Conservation (phyloP, 2,113 vertebrate genomes). For the Emydocephalus ijimae region DNA sequence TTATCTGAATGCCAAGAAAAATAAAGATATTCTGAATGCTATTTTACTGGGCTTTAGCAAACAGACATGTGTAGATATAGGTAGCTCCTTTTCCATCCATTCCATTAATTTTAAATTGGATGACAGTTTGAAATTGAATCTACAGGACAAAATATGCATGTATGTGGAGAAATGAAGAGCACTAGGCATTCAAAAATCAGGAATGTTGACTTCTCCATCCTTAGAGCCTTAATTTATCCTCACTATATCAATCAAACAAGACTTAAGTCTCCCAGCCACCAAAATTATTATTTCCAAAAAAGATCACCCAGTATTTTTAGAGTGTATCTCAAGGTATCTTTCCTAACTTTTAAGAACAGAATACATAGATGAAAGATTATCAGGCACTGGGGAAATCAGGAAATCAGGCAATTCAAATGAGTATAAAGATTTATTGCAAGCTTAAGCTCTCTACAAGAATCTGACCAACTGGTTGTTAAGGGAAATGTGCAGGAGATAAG, state of each 20-base stretch:
- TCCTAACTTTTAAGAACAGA: background rate
- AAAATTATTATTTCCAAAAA: background rate
- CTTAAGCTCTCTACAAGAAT: background rate
- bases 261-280: background rate
- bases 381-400: background rate
- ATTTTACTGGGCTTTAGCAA: slow-evolving; percentile 11
- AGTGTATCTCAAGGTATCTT: background rate
- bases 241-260: background rate
- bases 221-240: background rate
- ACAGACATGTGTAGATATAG: slow-evolving; percentile 9
- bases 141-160: background rate
- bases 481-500: background rate
- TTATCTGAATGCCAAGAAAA: background rate
- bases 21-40: background rate
- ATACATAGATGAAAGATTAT: background rate
- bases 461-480: background rate
- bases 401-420: background rate
- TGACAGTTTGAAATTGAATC: slow-evolving; percentile 30
- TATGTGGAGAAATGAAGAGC: background rate
- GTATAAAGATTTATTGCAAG: background rate
- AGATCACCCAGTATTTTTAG: background rate
- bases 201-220: background rate
- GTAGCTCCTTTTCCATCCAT: slow-evolving; percentile 10
- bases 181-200: background rate
- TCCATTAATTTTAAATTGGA: slow-evolving; percentile 35